phyloP scores from a whole-genome alignment of 2,888 invertebrate species.

The Lampropteryx suffumata region DNA sequence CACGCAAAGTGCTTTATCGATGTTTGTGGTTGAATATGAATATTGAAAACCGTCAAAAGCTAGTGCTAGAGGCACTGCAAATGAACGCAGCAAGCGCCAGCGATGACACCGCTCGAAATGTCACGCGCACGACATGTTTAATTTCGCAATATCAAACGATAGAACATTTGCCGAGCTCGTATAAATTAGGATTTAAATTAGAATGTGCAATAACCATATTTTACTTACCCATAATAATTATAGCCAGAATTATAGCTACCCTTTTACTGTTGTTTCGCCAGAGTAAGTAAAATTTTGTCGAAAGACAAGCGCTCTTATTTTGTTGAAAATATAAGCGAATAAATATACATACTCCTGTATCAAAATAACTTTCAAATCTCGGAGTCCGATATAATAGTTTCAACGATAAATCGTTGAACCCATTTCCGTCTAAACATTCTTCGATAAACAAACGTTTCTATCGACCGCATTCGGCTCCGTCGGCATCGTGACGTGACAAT shows the following conservation, averaged over 20 bases:
- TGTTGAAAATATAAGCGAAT: no score
- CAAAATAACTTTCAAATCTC: no score
- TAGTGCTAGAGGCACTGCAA: neutral
- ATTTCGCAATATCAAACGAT: constrained; percentile 6
- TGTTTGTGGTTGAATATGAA: no score
- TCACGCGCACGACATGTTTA: constrained; percentile 17
- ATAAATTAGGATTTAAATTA: neutral
- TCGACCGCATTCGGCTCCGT: constrained; percentile 5
- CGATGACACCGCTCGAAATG: constrained; percentile 4
- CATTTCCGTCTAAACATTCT: constrained; percentile 10
- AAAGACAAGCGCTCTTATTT: no score
- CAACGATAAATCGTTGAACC: constrained; percentile 9
- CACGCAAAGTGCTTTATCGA: no score
- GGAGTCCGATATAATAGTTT: neutral
- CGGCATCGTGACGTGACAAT: constrained; percentile 18
- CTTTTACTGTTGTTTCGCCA: no score
- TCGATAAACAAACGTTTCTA: constrained; percentile 15
- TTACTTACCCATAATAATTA: no score
- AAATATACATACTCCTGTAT: no score
- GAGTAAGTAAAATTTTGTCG: no score
- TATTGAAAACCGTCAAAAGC: no score
- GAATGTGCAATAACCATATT: no score
- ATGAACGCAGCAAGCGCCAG: neutral
- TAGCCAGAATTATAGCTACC: no score
- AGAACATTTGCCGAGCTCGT: neutral